Conservation (phyloP, 2,888 invertebrate species). For the Gastracanthus pulcherrimus region DNA sequence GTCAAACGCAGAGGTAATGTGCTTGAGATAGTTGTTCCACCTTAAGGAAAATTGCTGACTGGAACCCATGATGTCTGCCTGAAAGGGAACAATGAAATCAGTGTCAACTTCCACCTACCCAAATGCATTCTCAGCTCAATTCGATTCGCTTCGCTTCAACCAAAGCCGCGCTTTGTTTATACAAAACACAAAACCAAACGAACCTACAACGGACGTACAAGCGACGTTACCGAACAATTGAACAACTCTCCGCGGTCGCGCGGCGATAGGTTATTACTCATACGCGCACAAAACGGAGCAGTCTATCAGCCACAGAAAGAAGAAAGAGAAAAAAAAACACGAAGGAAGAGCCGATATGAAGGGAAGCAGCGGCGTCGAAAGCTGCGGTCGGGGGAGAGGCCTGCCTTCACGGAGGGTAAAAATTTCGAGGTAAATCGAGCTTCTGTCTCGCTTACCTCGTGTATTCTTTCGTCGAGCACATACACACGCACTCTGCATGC, state of each 20-base stretch:
- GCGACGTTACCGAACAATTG: neutral
- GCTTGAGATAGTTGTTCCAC: constrained; percentile 91
- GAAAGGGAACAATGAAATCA: constrained; percentile 7
- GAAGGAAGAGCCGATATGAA: neutral
- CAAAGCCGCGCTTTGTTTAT: neutral
- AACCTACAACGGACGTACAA: neutral
- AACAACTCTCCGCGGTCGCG: neutral
- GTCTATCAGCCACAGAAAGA: neutral
- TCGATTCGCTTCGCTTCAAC: neutral
- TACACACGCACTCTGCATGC: neutral
- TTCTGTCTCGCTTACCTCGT: constrained; percentile 16
- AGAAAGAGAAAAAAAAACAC: neutral
- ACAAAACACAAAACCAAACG: neutral
- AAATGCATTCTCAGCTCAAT: neutral
- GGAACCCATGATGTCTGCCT: constrained; percentile 78
- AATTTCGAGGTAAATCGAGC: constrained; percentile 26
- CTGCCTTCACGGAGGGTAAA: constrained; percentile 16
- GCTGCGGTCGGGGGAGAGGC: neutral
- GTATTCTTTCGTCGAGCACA: constrained; percentile 12
- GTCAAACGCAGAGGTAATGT: constrained; percentile 90
- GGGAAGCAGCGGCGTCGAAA: neutral
- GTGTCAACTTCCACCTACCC: neutral
- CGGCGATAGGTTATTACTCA: constrained; percentile 7
- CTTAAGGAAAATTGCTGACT: constrained; percentile 90
- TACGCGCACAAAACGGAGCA: neutral